Evolutionary conservation across 92 coral and sea anemone genomes (phyloP).

Genomic region (Metridium senile): DNA sequence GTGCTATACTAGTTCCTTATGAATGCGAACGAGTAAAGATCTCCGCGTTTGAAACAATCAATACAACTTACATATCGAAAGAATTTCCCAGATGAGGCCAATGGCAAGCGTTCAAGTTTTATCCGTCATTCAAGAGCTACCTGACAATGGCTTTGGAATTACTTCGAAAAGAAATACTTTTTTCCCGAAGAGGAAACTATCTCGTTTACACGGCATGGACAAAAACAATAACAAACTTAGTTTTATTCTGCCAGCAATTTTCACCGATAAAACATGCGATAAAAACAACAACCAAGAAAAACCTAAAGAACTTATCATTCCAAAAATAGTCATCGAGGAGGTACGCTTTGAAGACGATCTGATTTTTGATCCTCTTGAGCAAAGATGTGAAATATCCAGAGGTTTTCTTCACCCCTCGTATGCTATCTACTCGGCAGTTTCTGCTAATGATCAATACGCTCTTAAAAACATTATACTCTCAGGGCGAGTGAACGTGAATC

Average conservation of each 20-base stretch:
- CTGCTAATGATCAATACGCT: slow-evolving; percentile 72
- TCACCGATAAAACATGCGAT: slow-evolving; percentile 7
- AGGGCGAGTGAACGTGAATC: slow-evolving; percentile 80
- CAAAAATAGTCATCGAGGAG: slow-evolving; percentile 62
- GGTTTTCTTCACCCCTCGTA: slow-evolving; percentile 78
- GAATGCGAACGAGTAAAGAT: slow-evolving; percentile 3
- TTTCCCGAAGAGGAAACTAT: slow-evolving; percentile 79
- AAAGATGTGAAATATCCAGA: slow-evolving; percentile 13
- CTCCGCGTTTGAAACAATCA: too few relatives aligned
- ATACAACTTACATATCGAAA: too few relatives aligned
- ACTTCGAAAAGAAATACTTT: slow-evolving; percentile 29
- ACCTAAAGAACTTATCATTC: slow-evolving; percentile 32
- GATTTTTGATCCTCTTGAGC: slow-evolving; percentile 9
- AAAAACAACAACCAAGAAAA: background rate
- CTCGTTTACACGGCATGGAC: slow-evolving; percentile 34
- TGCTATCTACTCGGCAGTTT: slow-evolving; percentile 74
- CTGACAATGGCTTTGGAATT: slow-evolving; percentile 23
- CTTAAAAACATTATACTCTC: slow-evolving; percentile 79
- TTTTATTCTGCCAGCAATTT: slow-evolving; percentile 25
- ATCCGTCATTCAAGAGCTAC: slow-evolving; percentile 34
- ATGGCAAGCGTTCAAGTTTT: slow-evolving; percentile 38
- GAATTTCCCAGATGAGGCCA: slow-evolving; percentile 35
- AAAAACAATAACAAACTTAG: background rate
- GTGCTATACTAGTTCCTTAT: background rate
- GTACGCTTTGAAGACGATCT: slow-evolving; percentile 46